A percentile compares a stretch with the other conserved stretches of the same genome.
Evolutionary conservation across 1,140 invertebrate species (phyloP).

Genomic region (Leptopilina clavipes): DNA sequence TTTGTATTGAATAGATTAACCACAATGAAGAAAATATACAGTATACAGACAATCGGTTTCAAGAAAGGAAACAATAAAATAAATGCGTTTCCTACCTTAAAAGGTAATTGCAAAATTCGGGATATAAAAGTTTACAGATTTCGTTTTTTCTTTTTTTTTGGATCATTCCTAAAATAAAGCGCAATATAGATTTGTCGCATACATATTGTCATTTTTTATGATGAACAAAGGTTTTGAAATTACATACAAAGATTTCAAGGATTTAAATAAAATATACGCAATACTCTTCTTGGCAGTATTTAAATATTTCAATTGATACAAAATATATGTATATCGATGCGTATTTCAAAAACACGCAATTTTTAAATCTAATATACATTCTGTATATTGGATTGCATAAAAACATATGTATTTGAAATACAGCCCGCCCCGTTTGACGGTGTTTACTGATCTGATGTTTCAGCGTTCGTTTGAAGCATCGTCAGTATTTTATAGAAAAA

Average conservation of each 20-base stretch:
- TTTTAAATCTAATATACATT: constrained; percentile 17
- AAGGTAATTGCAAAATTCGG: constrained; percentile 24
- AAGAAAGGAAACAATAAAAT: constrained; percentile 30
- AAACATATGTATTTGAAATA: constrained; percentile 16
- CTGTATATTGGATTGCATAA: constrained; percentile 17
- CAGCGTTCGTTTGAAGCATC: neutral
- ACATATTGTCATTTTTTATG: constrained; percentile 26
- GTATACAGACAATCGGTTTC: constrained; percentile 29
- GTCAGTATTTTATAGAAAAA: constrained; percentile 18
- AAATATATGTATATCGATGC: constrained; percentile 33
- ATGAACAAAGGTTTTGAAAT: neutral
- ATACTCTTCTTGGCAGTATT: constrained; percentile 31
- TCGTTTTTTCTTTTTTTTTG: neutral
- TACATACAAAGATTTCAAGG: constrained; percentile 27
- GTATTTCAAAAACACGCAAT: constrained; percentile 21
- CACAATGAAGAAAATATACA: constrained; percentile 35
- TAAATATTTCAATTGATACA: constrained; percentile 34
- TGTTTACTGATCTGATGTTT: constrained; percentile 6
- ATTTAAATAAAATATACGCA: constrained; percentile 33
- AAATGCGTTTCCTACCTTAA: constrained; percentile 34
- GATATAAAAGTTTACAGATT: constrained; percentile 31
- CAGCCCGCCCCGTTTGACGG: constrained; percentile 19
- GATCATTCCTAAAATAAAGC: constrained; percentile 28
- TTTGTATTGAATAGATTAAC: constrained; percentile 33
- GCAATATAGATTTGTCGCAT: constrained; percentile 32